Base-by-base conservation (phyloP, 2,888 invertebrate species). In the Fissipunctia ypsillon region DNA sequence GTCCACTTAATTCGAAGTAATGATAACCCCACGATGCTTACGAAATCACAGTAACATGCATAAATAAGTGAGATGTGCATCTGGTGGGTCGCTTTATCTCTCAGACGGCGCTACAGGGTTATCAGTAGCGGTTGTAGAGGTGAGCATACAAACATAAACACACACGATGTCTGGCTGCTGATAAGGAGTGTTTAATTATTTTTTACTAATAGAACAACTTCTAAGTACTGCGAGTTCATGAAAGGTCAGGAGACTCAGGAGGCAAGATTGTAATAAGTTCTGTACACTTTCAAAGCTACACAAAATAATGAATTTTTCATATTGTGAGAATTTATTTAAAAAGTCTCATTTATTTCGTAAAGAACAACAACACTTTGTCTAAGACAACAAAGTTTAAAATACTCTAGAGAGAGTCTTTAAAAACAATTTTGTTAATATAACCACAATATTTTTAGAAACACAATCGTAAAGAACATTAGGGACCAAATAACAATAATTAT, bases 11-110 rank as follows among this genome's bases (percentile, higher is more conserved):
- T 75, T 80, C 64, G 61, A 68, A 68, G 81, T 74, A 80, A 73
- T 80, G 78, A 83, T 85, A 87, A 80, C 71, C 65, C 66, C 74
- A 80, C 45, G 66, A 54, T 63, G 74, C 73, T 79, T 79, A 74
- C 69, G 78, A 80, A 83, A 83, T 84, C 78, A 75, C 60, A 73
- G 72, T 56, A 67, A 60, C 60, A 74, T 82, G 74, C 72, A 87
- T 78, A 76, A 72, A 77, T 67, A 84, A 81, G 38, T 48, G 66
- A 82, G 74, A 78, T 80, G 77, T 83, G 83, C 76, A 81, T 83
- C 84, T 81, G 78, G 81, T 81, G 45, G 72, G 76, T 61, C 76
- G 69, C 68, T 77, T 85, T 89, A 88, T 88, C 90, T 77, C 45
- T 31, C 70, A 71, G 82, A 84, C 70, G 67, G 70, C 71, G 79